These are phyloP conservation scores for Neoitamus cyanurus DNA, from an alignment of 2,888 invertebrate species.

Conservation along the genomic window DNA sequence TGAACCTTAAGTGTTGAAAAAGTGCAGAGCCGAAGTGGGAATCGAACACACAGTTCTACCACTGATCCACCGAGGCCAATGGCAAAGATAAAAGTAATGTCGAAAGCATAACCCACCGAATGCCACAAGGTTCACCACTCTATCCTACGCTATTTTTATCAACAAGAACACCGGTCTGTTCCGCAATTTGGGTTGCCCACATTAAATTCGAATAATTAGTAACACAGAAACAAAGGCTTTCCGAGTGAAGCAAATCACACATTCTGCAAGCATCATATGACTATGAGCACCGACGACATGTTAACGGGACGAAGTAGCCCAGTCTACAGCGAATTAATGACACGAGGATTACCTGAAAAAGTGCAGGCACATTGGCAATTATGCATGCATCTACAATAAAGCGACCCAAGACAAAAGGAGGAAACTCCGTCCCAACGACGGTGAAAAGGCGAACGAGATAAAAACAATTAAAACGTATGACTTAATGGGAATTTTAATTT, in stretches of 20 bases:
- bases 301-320: background rate
- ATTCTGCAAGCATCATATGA: background rate
- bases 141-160: too few species aligned
- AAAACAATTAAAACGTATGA: slow-evolving; percentile 37
- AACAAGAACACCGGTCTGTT: background rate
- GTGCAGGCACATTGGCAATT: slow-evolving; percentile 27
- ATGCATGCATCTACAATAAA: slow-evolving; percentile 12
- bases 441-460: slow-evolving; percentile 19
- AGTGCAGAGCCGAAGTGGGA: too few species aligned
- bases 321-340: background rate
- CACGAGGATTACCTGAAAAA: slow-evolving; percentile 3
- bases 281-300: background rate
- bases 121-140: too few species aligned
- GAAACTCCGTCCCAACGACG: background rate
- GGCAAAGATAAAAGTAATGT: too few species aligned
- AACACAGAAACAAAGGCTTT: background rate
- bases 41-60: too few species aligned
- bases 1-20: too few species aligned
- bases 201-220: background rate
- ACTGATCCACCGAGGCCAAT: too few species aligned
- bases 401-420: slow-evolving; percentile 6
- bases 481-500: slow-evolving; percentile 42
- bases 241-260: background rate
- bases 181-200: background rate
- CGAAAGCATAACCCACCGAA: too few species aligned